Evolutionary conservation across 2,797 vertebrate genomes (phyloP).

Genomic region (Sebastes hopkinsi): DNA sequence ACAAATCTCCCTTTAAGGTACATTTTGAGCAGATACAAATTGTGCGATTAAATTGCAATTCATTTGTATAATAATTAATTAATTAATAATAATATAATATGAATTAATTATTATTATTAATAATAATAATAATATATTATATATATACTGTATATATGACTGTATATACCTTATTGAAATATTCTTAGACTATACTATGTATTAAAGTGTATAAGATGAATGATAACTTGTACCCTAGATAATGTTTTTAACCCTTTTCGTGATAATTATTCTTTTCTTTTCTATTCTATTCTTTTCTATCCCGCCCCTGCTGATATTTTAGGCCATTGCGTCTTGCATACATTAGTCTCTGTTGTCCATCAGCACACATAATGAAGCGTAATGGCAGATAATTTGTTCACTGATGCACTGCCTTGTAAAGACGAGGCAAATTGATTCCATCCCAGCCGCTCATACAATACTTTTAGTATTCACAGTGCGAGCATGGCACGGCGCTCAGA

Average conservation of each 20-base stretch:
- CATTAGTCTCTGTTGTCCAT: constrained; percentile 65
- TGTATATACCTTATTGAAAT: background rate
- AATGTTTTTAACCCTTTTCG: background rate
- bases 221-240: background rate
- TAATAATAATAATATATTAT: no score
- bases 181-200: background rate
- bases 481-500: background rate
- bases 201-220: background rate
- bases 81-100: no score
- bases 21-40: no score
- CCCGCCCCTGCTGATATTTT: constrained; percentile 13
- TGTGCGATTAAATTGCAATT: no score
- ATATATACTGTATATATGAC: no score
- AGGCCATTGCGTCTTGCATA: constrained; percentile 39
- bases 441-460: constrained; percentile 31
- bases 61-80: no score
- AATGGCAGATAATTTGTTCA: constrained; percentile 73
- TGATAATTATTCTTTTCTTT: background rate
- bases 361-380: constrained; percentile 73
- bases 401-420: constrained; percentile 72
- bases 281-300: background rate
- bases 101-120: no score
- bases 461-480: constrained; percentile 48
- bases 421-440: constrained; percentile 63
- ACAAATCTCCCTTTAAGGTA: no score